Base-by-base conservation (phyloP, 2,113 vertebrate genomes). In the Lepus europaeus region DNA sequence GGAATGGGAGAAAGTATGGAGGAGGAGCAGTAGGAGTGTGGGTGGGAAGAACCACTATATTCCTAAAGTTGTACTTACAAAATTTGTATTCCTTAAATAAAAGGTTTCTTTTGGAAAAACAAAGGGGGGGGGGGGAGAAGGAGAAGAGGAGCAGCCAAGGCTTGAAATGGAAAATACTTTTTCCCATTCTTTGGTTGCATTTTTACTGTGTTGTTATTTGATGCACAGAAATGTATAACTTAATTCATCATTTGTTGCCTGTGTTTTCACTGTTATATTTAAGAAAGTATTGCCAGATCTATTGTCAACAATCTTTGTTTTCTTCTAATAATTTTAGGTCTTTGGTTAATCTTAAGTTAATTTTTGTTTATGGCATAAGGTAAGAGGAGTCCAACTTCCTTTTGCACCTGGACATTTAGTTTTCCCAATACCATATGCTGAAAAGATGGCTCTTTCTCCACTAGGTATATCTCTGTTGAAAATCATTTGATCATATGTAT, bases 211-310 rank as follows among this genome's bases (percentile, higher is more conserved):
- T 56, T 64, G 61, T 84, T 20, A 11, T 90, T 88, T 89, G 70
- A 53, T 64, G 5, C 10, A 78, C 9, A 93, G 45, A 94, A 87
- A 77, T 90, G 53, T 89, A 3, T n/a, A 91, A 86, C 63, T 89
- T 36, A 84, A 59, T 36, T 82, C 27, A 59, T 84, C 36, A 89
- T 93, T 72, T 86, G 14, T 70, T 69, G 8, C 16, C 64, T 84
- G 31, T 84, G 13, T 9, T 94, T 89, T 87, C 78, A 22, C 56
- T 82, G 20, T 95, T 33, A 61, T 49, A 83, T 59, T 33, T 33
- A 90, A 51, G 4, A 82, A 82, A 82, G 64, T 9, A 89, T 5
- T 33, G 6, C 22, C 10, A 91, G 88, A 91, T 74, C n/a, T 73
- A 93, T 12, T 31, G 64, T 80, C 51, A 80, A 63, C 73, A 88